These are phyloP conservation scores for Acrocephalus kingi DNA, from an alignment of 2,113 vertebrate species.

Conservation along the genomic window DNA sequence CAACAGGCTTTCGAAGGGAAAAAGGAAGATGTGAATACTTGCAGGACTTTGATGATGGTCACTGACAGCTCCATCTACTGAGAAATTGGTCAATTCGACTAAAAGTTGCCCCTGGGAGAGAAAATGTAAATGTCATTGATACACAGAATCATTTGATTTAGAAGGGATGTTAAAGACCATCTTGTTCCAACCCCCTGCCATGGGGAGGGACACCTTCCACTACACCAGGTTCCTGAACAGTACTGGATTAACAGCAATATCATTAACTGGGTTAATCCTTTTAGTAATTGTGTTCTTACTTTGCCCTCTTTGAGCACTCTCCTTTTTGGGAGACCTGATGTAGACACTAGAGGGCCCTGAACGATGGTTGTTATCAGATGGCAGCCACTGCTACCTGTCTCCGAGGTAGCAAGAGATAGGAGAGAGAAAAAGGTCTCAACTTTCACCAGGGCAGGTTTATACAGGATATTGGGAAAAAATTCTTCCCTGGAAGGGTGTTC, in stretches of 20 bases:
- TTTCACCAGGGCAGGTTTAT: not conserved
- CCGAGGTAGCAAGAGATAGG: no score
- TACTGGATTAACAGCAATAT: not conserved
- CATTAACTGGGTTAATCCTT: not conserved
- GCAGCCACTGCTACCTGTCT: not conserved
- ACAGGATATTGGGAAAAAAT: rapidly evolving
- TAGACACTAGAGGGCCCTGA: not conserved
- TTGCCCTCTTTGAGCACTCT: not conserved
- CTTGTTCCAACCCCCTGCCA: rapidly evolving
- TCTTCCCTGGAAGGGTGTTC: not conserved
- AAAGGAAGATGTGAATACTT: not conserved
- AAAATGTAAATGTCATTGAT: not conserved
- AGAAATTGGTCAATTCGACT: not conserved
- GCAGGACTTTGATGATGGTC: not conserved
- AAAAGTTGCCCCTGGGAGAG: not conserved
- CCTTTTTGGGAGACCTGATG: not conserved
- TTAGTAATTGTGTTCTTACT: not conserved
- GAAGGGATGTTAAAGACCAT: not conserved
- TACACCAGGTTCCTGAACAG: not conserved
- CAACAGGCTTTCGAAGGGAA: not conserved
- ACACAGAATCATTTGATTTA: not conserved
- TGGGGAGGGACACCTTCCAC: not conserved
- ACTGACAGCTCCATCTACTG: not conserved
- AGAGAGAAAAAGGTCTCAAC: not conserved
- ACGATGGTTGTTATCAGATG: rapidly evolving